Evolutionary conservation across 2,888 invertebrate genomes (phyloP).

Genomic region (Meandrusa payeni): DNA sequence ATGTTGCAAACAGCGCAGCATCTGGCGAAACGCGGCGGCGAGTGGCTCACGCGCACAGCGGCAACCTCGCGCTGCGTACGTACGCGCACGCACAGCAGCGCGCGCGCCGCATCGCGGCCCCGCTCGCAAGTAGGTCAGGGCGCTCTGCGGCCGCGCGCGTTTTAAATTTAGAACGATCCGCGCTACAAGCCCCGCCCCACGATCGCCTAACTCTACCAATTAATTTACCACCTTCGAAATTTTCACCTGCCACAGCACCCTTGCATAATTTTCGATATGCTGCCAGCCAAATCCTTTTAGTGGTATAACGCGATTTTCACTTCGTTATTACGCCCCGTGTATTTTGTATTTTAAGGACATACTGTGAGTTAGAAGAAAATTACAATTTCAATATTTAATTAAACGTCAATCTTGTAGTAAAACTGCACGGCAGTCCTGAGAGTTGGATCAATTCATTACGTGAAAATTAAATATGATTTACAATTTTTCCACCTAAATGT

Average conservation of each 20-base stretch:
- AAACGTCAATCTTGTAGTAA: too few species aligned
- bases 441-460: too few species aligned
- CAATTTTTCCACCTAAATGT: not conserved
- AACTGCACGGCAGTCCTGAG: too few species aligned
- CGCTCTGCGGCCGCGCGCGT: constrained; percentile 77
- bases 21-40: constrained; percentile 76
- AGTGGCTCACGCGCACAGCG: constrained; percentile 65
- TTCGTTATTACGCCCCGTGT: too few species aligned
- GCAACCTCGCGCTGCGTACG: constrained; percentile 45
- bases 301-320: too few species aligned
- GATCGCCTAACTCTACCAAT: constrained; percentile 60
- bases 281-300: too few species aligned
- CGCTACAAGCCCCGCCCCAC: constrained; percentile 74
- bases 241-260: constrained; percentile 35
- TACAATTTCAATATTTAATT: too few species aligned
- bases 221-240: constrained; percentile 53
- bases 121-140: constrained; percentile 79
- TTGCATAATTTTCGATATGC: not conserved
- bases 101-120: constrained; percentile 78
- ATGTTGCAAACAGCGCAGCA: constrained; percentile 72
- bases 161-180: constrained; percentile 79
- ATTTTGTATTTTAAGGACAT: too few species aligned
- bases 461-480: too few species aligned
- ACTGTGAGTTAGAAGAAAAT: too few species aligned
- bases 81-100: constrained; percentile 63